Percentiles rank a stretch among this genome's conserved stretches.
phyloP scores from a whole-genome alignment of 2,113 vertebrate species.

The Ramphastos sulfuratus region DNA sequence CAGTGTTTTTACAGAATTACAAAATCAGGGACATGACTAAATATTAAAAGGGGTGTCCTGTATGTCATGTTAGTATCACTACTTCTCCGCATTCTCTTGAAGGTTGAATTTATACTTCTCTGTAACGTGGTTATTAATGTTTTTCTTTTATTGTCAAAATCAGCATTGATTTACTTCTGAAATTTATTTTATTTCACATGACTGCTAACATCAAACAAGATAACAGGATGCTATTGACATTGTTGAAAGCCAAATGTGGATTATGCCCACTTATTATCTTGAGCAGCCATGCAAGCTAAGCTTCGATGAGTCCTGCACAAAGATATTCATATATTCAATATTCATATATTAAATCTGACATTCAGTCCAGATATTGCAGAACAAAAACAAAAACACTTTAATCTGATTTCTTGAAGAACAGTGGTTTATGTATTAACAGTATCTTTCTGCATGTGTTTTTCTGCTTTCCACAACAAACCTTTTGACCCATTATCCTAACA shows the following conservation, averaged over 20 bases:
- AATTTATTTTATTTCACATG: constrained; percentile 43
- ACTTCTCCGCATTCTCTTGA: neutral
- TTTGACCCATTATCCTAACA: neutral
- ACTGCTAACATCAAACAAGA: constrained; percentile 14
- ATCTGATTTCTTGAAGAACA: neutral
- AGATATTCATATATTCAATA: neutral
- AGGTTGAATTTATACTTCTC: neutral
- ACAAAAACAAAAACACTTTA: neutral
- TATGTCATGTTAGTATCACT: neutral
- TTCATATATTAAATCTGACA: neutral
- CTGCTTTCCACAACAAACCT: neutral
- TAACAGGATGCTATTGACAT: constrained; percentile 6
- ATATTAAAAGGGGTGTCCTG: neutral
- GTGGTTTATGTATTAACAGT: neutral
- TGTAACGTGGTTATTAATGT: constrained; percentile 1
- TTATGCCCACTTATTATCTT: constrained; percentile 40
- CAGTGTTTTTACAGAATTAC: neutral
- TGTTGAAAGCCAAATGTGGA: constrained; percentile 36
- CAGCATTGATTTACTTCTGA: constrained; percentile 27
- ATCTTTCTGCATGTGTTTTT: neutral
- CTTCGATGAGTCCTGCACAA: neutral
- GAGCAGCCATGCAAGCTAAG: constrained; percentile 40
- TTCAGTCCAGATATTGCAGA: neutral
- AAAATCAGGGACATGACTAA: neutral
- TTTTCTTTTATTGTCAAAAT: constrained; percentile 31